Conservation (phyloP, 2,797 vertebrate genomes). For the Delichon dasypus region DNA sequence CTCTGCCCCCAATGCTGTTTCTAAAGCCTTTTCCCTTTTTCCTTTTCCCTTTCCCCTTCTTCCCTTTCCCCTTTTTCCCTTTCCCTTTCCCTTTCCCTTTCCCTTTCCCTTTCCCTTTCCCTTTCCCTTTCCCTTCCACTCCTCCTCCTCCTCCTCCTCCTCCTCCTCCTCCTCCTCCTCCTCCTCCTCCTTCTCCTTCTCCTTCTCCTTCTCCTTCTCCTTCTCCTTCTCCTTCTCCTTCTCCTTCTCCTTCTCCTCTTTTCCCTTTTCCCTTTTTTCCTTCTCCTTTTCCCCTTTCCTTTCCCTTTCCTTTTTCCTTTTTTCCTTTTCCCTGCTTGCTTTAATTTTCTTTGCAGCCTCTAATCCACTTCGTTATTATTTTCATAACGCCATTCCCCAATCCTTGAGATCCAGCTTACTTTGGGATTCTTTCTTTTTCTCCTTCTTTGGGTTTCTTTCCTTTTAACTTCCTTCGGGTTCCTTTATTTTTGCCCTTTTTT, state of each 20-base stretch:
- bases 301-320: no score
- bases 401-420: not conserved
- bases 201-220: no score
- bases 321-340: not conserved
- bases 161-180: no score
- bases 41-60: no score
- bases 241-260: no score
- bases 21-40: not conserved
- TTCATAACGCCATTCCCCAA: not conserved
- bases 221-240: no score
- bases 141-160: no score
- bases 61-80: rapidly evolving
- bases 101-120: no score
- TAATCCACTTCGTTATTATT: not conserved
- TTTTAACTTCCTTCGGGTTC: not conserved
- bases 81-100: not conserved
- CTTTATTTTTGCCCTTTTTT: not conserved
- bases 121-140: no score
- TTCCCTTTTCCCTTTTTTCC: no score
- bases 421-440: not conserved
- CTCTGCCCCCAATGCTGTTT: rapidly evolving
- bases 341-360: not conserved
- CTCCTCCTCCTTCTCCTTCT: no score
- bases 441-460: not conserved
- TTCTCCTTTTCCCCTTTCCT: no score